Base-by-base conservation (phyloP, 2,888 invertebrate genomes). In the Prosopocoilus inquinatus region DNA sequence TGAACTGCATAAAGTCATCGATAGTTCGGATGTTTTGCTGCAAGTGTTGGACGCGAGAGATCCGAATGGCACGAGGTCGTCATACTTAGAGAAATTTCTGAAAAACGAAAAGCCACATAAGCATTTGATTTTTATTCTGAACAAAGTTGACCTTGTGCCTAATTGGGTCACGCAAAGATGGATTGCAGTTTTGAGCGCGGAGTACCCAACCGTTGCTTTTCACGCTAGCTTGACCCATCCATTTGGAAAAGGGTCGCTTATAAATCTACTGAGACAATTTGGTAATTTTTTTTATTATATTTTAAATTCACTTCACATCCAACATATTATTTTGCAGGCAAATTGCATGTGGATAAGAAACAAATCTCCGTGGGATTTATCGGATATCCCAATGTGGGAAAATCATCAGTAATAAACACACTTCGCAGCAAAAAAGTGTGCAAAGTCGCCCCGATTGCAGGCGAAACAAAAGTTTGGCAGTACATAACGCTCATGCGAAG, bases 341-440 rank as follows among this genome's bases (percentile, higher is more conserved):
- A 96, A 78, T 80, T 99, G 9, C 99, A 99, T 71, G 81, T 89
- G 56, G 98, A 99, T 73, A 96, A 96, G 73, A 96, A 96, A 71
- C 98, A 99, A 80, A 99, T 99, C 57, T 96, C 96, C 74, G 95
- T 99, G 47, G 99, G 99, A 1, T 91, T 99, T 65, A 96, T 99
- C 73, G 99, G 99, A 0, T 99, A 98, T 76, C 99, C 99, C 2
- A 99, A 99, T 80, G 94, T 94, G 3, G 99, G 99, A 0, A 99
- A 99, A 78, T 97, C 96, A 59, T 98, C 98, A 1, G 88, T 99
- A 4, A 98, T 99, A 62, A 99, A 99, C 76, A 94, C 99, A 0
- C 79, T 99, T 53, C 84, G 94, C 52, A 90, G 92, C 8, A 96
- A 97, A 71, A 97, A 99, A 79, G 99, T 99, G 0, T 99, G 99